Evolutionary conservation across 2,888 invertebrate genomes (phyloP).

Genomic region (Altica lythri): DNA sequence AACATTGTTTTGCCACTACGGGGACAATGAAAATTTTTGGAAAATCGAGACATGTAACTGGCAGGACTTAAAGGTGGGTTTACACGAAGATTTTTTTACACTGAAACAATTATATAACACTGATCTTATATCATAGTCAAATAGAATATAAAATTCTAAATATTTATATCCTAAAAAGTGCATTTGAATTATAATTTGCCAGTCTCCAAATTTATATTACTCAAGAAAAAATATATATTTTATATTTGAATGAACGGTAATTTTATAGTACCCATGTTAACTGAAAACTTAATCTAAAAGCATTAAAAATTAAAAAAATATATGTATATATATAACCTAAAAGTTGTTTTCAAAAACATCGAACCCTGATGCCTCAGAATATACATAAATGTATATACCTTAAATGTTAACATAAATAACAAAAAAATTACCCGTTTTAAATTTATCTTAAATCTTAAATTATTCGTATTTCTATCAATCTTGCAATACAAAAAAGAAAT

Average conservation of each 20-base stretch:
- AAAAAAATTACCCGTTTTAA: slow-evolving; percentile 40
- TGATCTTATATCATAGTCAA: slow-evolving; percentile 11
- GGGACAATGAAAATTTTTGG: slow-evolving; percentile 8
- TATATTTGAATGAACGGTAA: slow-evolving; percentile 2
- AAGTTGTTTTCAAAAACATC: slow-evolving; percentile 36
- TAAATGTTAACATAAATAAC: slow-evolving; percentile 31
- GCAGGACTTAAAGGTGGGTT: slow-evolving; percentile 14
- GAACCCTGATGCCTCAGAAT: slow-evolving; percentile 51
- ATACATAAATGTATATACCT: slow-evolving; percentile 23
- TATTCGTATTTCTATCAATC: slow-evolving; percentile 29
- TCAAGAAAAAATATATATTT: slow-evolving; percentile 10
- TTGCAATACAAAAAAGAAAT: slow-evolving; percentile 35
- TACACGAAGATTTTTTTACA: slow-evolving; percentile 19
- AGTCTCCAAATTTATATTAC: slow-evolving; percentile 2
- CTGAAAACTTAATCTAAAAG: slow-evolving; percentile 40
- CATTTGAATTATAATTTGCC: background rate
- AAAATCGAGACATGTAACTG: slow-evolving; percentile 12
- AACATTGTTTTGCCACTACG: slow-evolving; percentile 53
- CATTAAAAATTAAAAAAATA: slow-evolving; percentile 36
- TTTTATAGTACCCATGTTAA: slow-evolving; percentile 36
- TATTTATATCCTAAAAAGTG: slow-evolving; percentile 8
- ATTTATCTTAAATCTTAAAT: slow-evolving; percentile 25
- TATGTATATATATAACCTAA: too few species aligned
- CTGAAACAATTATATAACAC: slow-evolving; percentile 24
- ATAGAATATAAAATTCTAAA: slow-evolving; percentile 6